These are phyloP conservation scores for Ursus arctos DNA, from an alignment of 2,113 vertebrate species.

Conservation along the genomic window DNA sequence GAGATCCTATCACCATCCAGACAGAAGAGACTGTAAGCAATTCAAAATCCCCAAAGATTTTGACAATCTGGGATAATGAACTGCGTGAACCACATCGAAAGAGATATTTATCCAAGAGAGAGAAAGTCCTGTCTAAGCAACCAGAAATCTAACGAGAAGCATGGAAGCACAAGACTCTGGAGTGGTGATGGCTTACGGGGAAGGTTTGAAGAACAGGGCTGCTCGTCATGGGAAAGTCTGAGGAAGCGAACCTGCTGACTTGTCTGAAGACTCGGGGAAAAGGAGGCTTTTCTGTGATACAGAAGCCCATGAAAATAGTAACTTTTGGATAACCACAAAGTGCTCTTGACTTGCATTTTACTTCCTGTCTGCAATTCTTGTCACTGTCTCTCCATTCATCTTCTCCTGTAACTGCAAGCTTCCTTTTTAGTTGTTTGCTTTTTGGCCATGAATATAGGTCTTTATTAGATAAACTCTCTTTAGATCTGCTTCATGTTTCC, in stretches of 20 bases:
- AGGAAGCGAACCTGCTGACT: not conserved
- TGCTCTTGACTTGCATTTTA: not conserved
- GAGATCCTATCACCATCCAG: not conserved
- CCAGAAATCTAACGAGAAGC: not conserved
- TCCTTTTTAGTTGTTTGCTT: constrained; percentile 1
- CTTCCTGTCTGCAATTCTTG: not conserved
- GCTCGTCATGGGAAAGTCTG: not conserved
- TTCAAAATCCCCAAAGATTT: not conserved
- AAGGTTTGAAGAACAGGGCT: not conserved
- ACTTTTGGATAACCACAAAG: not conserved
- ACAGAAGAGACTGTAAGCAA: not conserved
- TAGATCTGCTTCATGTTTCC: not conserved
- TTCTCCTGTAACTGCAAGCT: not conserved
- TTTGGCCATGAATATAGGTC: not conserved
- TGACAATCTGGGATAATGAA: constrained; percentile 19
- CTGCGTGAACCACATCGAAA: not conserved
- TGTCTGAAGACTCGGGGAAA: not conserved
- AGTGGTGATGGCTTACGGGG: not conserved
- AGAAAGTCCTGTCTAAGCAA: not conserved
- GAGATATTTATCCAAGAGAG: not conserved
- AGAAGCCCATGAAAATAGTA: not conserved
- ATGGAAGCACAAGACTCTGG: not conserved
- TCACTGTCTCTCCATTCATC: not conserved
- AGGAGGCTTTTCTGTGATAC: not conserved
- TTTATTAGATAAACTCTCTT: not conserved